Percentiles rank a stretch among this genome's conserved stretches.
These are phyloP conservation scores for Lynx canadensis DNA, from an alignment of 2,113 vertebrate species.

Conservation along the genomic window DNA sequence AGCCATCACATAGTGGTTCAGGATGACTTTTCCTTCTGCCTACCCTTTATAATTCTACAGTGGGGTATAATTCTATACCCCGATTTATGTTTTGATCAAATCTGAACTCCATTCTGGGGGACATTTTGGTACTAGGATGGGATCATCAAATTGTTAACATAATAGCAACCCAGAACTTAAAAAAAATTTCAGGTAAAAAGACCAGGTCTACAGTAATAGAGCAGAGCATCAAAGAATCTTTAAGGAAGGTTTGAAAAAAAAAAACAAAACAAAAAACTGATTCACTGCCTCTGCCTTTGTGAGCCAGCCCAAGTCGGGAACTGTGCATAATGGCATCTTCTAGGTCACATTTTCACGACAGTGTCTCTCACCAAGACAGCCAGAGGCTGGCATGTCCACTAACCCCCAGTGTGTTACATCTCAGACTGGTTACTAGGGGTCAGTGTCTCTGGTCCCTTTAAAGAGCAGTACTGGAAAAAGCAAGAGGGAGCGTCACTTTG, in stretches of 20 bases:
- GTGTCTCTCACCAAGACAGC: neutral
- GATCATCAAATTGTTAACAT: neutral
- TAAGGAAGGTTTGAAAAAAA: neutral
- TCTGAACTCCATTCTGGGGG: neutral
- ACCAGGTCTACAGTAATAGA: neutral
- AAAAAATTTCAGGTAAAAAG: neutral
- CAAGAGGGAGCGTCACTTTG: neutral
- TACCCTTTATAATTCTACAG: neutral
- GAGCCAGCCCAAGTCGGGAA: neutral
- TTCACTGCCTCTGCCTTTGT: neutral
- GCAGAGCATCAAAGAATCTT: neutral
- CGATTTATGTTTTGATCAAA: neutral
- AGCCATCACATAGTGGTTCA: neutral
- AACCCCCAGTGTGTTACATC: neutral
- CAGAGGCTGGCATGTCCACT: too few species aligned
- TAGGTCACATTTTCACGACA: neutral
- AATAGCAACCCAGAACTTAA: neutral
- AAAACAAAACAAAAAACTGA: neutral
- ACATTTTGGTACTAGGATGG: neutral
- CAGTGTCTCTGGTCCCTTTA: neutral
- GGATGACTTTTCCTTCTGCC: neutral
- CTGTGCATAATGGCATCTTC: neutral
- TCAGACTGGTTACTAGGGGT: neutral
- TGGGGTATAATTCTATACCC: neutral
- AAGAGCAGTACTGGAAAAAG: neutral